A percentile compares a stretch with the other conserved stretches of the same genome.
These are phyloP conservation scores for Ahaetulla prasina DNA, from an alignment of 2,113 vertebrate genomes.

Conservation along the genomic window DNA sequence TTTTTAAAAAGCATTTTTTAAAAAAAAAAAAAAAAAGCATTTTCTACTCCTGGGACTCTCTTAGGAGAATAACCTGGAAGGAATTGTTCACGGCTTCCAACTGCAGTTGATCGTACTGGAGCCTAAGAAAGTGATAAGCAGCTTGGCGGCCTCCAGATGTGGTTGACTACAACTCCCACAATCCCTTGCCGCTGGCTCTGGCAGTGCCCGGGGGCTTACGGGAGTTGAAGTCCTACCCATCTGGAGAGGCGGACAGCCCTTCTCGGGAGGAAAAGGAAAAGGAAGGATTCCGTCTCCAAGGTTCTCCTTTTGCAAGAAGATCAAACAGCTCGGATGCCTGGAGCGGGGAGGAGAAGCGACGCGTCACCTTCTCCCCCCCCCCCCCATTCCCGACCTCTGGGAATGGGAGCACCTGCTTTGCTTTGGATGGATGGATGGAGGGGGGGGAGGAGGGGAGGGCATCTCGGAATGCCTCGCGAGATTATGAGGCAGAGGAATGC, in stretches of 20 bases:
- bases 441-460: background rate
- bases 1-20: too few relatives aligned
- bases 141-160: background rate
- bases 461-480: constrained; percentile 12
- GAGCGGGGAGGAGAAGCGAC: background rate
- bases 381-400: background rate
- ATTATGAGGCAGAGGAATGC: constrained; percentile 17
- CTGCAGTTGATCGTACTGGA: background rate
- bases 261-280: background rate
- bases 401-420: background rate
- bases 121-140: background rate
- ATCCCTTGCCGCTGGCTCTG: background rate
- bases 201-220: background rate
- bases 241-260: background rate
- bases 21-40: too few relatives aligned
- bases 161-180: background rate
- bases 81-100: background rate
- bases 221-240: background rate
- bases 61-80: background rate
- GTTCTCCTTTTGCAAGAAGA: background rate
- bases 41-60: background rate
- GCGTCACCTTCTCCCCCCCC: too few relatives aligned
- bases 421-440: background rate
- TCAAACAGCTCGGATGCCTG: background rate
- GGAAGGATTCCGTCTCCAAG: background rate